Conservation (phyloP, 2,113 vertebrate species). For the Taxidea taxus region DNA sequence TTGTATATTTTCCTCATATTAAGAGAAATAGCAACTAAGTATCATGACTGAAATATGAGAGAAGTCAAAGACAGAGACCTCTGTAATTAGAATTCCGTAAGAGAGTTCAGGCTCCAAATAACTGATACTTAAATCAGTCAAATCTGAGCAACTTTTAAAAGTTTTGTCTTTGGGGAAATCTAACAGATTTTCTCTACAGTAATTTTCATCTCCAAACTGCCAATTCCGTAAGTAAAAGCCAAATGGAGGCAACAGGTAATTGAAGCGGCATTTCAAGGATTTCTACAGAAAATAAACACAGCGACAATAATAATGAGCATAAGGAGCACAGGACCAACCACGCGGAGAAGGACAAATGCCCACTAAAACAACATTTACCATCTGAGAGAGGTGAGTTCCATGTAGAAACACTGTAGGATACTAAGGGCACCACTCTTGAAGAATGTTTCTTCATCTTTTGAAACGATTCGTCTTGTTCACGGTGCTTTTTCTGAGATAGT, state of each 20-base stretch:
- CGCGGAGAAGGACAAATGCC: background rate
- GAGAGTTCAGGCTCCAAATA: background rate
- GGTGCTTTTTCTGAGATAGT: conserved; percentile 56
- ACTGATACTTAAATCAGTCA: background rate
- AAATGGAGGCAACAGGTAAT: background rate
- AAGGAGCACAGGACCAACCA: background rate
- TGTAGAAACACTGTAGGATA: conserved; percentile 82
- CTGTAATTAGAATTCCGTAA: background rate
- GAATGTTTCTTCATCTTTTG: conserved; percentile 91
- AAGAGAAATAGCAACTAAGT: background rate
- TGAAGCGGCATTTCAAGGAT: background rate
- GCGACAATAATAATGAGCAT: background rate
- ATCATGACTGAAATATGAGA: background rate
- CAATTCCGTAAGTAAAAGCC: background rate
- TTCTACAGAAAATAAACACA: background rate
- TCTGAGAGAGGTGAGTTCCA: conserved; percentile 84
- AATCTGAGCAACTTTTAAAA: background rate
- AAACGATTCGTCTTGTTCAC: conserved; percentile 2
- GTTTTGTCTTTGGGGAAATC: background rate
- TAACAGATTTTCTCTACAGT: background rate
- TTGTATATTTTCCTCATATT: background rate
- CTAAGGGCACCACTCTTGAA: conserved; percentile 87
- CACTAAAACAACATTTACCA: conserved; percentile 74
- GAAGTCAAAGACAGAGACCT: background rate
- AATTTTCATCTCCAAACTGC: conserved; percentile 15